Evolutionary conservation across 2,797 vertebrate species (phyloP).

Genomic region (Telmatherina bonti): DNA sequence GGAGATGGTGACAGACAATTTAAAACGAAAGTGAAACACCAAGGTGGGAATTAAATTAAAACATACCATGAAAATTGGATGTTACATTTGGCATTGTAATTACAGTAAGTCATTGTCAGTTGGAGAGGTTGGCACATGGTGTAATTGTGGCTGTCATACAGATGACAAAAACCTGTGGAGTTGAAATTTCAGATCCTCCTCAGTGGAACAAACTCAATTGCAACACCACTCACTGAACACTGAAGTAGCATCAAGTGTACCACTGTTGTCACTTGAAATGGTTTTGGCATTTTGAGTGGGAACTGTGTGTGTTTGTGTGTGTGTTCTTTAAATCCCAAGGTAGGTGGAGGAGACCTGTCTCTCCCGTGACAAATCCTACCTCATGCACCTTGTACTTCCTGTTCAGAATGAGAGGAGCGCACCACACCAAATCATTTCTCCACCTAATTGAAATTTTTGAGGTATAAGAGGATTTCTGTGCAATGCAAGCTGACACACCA

Average conservation of each 20-base stretch:
- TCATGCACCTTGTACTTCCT: conserved; percentile 69
- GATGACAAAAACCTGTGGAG: conserved; percentile 63
- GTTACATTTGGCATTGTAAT: conserved; percentile 67
- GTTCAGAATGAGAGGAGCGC: conserved; percentile 58
- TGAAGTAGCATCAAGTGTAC: conserved; percentile 75
- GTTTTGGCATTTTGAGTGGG: conserved; percentile 63
- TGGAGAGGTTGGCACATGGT: conserved; percentile 50
- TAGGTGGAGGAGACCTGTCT: conserved; percentile 73
- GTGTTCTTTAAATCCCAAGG: conserved; percentile 65
- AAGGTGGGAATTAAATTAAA: conserved; percentile 54
- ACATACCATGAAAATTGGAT: conserved; percentile 43
- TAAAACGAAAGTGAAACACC: conserved; percentile 27
- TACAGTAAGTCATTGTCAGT: conserved; percentile 59
- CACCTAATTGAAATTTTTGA: conserved; percentile 85
- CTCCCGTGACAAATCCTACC: conserved; percentile 77
- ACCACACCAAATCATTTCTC: conserved; percentile 60
- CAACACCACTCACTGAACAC: conserved; percentile 73
- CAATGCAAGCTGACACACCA: conserved; percentile 79
- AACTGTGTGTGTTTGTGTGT: conserved; percentile 26
- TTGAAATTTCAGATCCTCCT: conserved; percentile 71
- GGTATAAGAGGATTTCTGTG: conserved; percentile 84
- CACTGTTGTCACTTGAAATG: conserved; percentile 72
- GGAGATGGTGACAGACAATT: conserved; percentile 7
- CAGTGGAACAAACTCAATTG: conserved; percentile 80
- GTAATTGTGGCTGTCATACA: conserved; percentile 71